Conservation (phyloP, 2,888 invertebrate genomes). For the Shargacucullia verbasci region DNA sequence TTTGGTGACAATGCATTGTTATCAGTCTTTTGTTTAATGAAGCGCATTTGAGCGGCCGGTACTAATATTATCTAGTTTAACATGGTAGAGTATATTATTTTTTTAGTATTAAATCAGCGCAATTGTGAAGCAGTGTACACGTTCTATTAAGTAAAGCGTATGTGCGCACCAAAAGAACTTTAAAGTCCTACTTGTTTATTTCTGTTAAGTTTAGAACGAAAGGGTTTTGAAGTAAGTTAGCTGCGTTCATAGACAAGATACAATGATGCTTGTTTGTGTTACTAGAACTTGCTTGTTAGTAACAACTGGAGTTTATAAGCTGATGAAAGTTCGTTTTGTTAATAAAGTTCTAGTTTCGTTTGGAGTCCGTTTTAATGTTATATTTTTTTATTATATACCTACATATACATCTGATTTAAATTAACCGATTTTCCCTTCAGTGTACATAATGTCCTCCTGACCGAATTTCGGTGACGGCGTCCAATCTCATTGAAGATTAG, state of each 20-base stretch:
- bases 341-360: background rate
- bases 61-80: no score
- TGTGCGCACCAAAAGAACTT: slow-evolving; percentile 54
- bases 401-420: no score
- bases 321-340: slow-evolving; percentile 16
- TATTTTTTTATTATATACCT: background rate
- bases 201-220: slow-evolving; percentile 44
- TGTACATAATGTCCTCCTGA: no score
- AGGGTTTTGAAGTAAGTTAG: slow-evolving; percentile 40
- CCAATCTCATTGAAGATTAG: no score
- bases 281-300: slow-evolving; percentile 21
- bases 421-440: no score
- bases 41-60: no score
- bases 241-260: slow-evolving; percentile 36
- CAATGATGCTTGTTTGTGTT: slow-evolving; percentile 27
- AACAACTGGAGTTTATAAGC: slow-evolving; percentile 43
- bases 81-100: no score
- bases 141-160: slow-evolving; percentile 55
- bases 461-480: no score
- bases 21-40: no score
- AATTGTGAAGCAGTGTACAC: slow-evolving; percentile 46
- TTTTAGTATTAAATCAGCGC: no score
- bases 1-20: no score
- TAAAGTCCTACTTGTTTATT: slow-evolving; percentile 57
- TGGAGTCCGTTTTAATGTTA: slow-evolving; percentile 6